Evolutionary conservation across 2,113 vertebrate genomes (phyloP).

Genomic region (Gobio gobio): DNA sequence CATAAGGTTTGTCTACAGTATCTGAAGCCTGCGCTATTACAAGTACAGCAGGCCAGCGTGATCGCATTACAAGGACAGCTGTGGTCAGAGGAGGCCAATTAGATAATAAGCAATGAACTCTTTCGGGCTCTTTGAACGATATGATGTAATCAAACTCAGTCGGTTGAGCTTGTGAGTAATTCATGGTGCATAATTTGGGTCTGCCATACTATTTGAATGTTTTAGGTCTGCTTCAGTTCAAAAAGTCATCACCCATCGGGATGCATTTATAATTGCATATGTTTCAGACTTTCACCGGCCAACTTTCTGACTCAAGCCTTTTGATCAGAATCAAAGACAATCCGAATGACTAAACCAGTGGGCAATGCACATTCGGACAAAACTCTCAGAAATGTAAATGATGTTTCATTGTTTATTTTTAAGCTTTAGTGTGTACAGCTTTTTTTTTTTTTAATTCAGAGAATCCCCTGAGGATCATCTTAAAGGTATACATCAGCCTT

Average conservation of each 20-base stretch:
- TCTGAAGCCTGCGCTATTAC: background rate
- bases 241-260: conserved; percentile 28
- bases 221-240: conserved; percentile 23
- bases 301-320: background rate
- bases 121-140: conserved; percentile 1
- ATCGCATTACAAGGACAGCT: background rate
- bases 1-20: background rate
- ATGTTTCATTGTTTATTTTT: conserved; percentile 40
- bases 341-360: conserved; percentile 12
- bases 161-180: background rate
- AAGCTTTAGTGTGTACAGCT: background rate
- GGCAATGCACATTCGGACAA: background rate
- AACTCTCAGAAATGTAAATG: conserved; percentile 42
- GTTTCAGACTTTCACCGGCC: background rate
- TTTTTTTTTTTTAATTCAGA: background rate
- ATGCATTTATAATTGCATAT: conserved; percentile 21
- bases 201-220: conserved; percentile 11
- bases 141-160: conserved; percentile 25
- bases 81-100: conserved; percentile 28
- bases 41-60: background rate
- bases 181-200: conserved; percentile 7
- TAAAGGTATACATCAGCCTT: background rate
- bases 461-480: background rate
- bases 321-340: conserved; percentile 53
- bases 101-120: background rate